Evolutionary conservation across 1,140 invertebrate genomes (phyloP).

Genomic region (Heliconius himera): DNA sequence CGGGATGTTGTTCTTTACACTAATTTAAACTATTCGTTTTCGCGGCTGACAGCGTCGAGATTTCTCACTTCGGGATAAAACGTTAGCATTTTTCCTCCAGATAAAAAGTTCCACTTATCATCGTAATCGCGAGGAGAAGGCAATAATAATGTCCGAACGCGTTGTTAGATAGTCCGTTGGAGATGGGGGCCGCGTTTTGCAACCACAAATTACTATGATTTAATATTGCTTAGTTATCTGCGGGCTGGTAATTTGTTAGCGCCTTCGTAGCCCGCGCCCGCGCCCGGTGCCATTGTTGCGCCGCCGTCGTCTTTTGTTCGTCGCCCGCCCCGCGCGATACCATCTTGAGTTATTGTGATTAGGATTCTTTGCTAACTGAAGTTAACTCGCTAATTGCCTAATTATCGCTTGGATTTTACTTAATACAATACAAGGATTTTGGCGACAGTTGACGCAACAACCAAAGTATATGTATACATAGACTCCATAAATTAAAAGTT

Average conservation of each 20-base stretch:
- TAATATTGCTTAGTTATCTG: conserved; percentile 82
- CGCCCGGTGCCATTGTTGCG: conserved; percentile 74
- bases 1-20: conserved; percentile 57
- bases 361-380: conserved; percentile 79
- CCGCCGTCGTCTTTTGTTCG: conserved; percentile 76
- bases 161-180: conserved; percentile 59
- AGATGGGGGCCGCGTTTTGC: conserved; percentile 66
- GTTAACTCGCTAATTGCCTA: conserved; percentile 72
- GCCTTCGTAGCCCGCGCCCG: conserved; percentile 63
- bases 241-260: conserved; percentile 78
- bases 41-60: conserved; percentile 39
- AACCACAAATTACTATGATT: conserved; percentile 80
- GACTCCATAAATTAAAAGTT: neutral
- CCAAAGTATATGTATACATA: neutral
- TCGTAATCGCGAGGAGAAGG: conserved; percentile 50
- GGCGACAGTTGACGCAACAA: neutral
- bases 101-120: conserved; percentile 48
- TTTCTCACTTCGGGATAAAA: conserved; percentile 41
- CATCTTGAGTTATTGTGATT: conserved; percentile 81
- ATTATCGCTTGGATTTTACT: conserved; percentile 71
- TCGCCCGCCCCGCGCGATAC: conserved; percentile 72
- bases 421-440: conserved; percentile 38
- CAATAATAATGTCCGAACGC: conserved; percentile 57
- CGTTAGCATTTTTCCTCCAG: conserved; percentile 37
- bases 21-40: conserved; percentile 62